Evolutionary conservation across 2,113 vertebrate genomes (phyloP), one percentile per base, ranked within the genome.

Genomic region (Pogona vitticeps): DNA sequence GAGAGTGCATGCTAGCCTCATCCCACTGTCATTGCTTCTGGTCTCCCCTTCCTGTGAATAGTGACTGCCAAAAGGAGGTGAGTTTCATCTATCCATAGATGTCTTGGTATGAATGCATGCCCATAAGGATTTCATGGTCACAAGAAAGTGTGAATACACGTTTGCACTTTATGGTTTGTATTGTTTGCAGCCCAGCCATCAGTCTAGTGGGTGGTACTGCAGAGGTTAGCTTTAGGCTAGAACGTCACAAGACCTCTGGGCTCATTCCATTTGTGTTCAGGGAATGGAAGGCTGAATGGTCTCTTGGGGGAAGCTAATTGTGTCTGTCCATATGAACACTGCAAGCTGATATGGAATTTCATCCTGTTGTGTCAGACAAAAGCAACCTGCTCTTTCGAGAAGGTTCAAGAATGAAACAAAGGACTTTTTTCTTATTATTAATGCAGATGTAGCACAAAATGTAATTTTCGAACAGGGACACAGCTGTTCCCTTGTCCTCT

Each of bases 401-500:
- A 72, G 36, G 26, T 33, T 15, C 36, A 59, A 61, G 36, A 72
- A 21, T 73, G 70, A 83, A 68, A 73, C 70, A 83, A 83, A 80
- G 33, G 40, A 33, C 3, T 40, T 31, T 77, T n/a, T n/a, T 23
- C 76, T 70, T 61, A 31, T 56, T 72, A 61, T 86, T 72, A 52
- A 86, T 59, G 28, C 67, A 61, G 36, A 79, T 52, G 80, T 61
- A 61, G 67, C 72, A 13, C 67, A 80, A 59, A 86, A 80, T 72
- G 68, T 80, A 72, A 80, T 86, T 86, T 80, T 61, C 20, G 61
- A 80, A 80, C 28, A 86, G 72, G 82, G 18, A 59, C 67, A 31
- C 67, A 86, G 76, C 52, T 86, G 76, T 86, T 80, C 18, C 70
- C 70, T 33, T 73, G 52, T 59, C 56, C 73, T 68, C 82, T 68